Evolutionary conservation across 1,140 invertebrate genomes (phyloP).

Genomic region (Papilio aristodemus): DNA sequence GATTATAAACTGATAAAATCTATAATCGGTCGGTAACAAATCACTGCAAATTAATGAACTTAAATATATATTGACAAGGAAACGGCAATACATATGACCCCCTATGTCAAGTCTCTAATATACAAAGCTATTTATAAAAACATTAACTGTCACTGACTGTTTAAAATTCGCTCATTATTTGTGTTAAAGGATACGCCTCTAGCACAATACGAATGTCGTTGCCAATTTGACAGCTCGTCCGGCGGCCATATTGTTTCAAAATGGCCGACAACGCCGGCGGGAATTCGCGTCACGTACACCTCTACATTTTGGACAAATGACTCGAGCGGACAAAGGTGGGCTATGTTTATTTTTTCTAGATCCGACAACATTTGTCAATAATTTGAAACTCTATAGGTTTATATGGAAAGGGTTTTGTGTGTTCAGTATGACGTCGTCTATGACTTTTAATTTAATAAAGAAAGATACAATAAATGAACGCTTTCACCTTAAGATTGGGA

Average conservation of each 20-base stretch:
- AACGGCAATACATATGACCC: no score
- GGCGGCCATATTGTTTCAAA: slow-evolving; percentile 19
- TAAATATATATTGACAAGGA: no score
- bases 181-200: slow-evolving; percentile 6
- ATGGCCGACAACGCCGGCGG: slow-evolving; percentile 5
- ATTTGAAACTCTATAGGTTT: neutral
- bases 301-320: slow-evolving; percentile 8
- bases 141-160: neutral
- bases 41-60: no score
- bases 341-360: neutral
- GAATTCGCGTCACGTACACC: slow-evolving; percentile 3
- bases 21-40: no score
- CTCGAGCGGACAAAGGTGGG: slow-evolving; percentile 3
- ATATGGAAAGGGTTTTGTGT: neutral
- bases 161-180: slow-evolving; percentile 20
- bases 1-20: no score
- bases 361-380: slow-evolving; percentile 5
- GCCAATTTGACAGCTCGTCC: slow-evolving; percentile 15
- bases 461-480: no score
- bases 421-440: neutral
- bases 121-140: slow-evolving; percentile 11
- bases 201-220: slow-evolving; percentile 10
- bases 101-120: neutral
- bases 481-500: no score
- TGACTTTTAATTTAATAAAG: neutral